Percentiles rank a stretch among this genome's conserved stretches.
phyloP scores from a whole-genome alignment of 1,140 invertebrate genomes.

The Orius laevigatus region DNA sequence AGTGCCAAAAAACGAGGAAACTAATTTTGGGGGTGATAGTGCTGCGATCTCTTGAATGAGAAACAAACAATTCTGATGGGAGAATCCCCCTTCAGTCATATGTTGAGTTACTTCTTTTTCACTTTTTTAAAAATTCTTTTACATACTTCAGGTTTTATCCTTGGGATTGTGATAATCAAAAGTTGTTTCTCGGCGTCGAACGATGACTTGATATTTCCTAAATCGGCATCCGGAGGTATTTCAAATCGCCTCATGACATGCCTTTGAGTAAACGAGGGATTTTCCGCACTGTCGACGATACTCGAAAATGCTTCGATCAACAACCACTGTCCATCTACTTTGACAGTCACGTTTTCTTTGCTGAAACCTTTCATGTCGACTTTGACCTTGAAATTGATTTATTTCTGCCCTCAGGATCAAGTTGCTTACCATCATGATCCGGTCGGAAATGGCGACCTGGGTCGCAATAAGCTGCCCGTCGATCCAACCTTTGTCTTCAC shows the following conservation, averaged over 20 bases:
- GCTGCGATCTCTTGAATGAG: too few relatives aligned
- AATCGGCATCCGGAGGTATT: constrained; percentile 5
- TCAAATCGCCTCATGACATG: constrained; percentile 8
- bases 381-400: background rate
- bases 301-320: constrained; percentile 6
- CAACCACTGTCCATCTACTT: constrained; percentile 10
- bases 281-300: background rate
- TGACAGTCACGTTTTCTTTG: constrained; percentile 7
- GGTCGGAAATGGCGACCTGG: too few relatives aligned
- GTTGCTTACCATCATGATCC: too few relatives aligned
- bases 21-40: too few relatives aligned
- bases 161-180: constrained; percentile 3
- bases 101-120: too few relatives aligned
- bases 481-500: background rate
- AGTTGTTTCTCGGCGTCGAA: too few relatives aligned
- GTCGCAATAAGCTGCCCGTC: too few relatives aligned
- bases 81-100: too few relatives aligned
- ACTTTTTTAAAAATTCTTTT: too few relatives aligned
- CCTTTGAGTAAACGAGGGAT: background rate
- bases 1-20: too few relatives aligned
- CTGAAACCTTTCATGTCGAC: constrained; percentile 7
- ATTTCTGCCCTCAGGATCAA: too few relatives aligned
- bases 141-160: constrained; percentile 3
- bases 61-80: too few relatives aligned
- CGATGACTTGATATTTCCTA: constrained; percentile 8